A percentile compares a stretch with the other conserved stretches of the same genome.
phyloP scores from a whole-genome alignment of 2,888 invertebrate genomes.

The Lagria hirta region DNA sequence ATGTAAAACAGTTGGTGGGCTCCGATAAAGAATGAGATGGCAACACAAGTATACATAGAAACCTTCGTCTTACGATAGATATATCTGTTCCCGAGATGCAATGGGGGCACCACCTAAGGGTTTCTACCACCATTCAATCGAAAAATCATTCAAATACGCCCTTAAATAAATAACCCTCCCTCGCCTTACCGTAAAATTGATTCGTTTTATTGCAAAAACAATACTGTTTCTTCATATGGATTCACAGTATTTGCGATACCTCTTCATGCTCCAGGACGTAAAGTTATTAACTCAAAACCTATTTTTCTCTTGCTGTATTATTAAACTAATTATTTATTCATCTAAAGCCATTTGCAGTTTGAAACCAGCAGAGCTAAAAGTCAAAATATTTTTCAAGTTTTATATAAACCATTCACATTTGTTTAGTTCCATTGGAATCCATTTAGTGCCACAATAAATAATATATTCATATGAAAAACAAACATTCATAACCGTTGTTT shows the following conservation, averaged over 20 bases:
- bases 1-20: conserved; percentile 35
- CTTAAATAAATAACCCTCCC: conserved; percentile 21
- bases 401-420: too few species aligned
- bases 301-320: too few species aligned
- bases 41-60: conserved; percentile 17
- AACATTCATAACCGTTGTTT: too few species aligned
- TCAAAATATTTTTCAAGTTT: too few species aligned
- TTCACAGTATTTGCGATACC: conserved; percentile 20
- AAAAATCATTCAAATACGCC: conserved; percentile 19
- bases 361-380: too few species aligned
- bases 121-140: conserved; percentile 9
- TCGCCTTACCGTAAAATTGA: conserved; percentile 21
- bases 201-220: conserved; percentile 23
- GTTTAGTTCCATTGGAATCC: too few species aligned
- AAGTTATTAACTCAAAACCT: too few species aligned
- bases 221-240: conserved; percentile 18
- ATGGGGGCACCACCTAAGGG: conserved; percentile 3
- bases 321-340: too few species aligned
- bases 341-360: too few species aligned
- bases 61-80: conserved; percentile 12
- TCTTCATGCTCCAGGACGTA: too few species aligned
- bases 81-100: conserved; percentile 5
- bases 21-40: conserved; percentile 27
- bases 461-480: too few species aligned
- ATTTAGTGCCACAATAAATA: too few species aligned